Evolutionary conservation across 1,140 invertebrate genomes (phyloP), one percentile per base, ranked within the genome.

Genomic region (Sarcophaga peregrina): DNA sequence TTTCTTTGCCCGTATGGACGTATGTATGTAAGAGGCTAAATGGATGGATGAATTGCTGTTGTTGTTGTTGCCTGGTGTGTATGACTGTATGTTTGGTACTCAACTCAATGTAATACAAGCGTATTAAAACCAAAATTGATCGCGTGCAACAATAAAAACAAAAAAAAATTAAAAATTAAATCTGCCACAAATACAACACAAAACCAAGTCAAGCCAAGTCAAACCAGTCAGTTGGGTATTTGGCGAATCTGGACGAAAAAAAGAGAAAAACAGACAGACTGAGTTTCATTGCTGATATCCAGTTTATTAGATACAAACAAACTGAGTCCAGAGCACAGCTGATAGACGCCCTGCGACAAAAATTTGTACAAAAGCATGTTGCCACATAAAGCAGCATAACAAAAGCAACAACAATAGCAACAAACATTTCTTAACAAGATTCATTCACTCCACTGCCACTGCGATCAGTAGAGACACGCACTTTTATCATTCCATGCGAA

Each of bases 311-410:
- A 68, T n/a, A 68, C 10, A 68, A 9, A 68, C 62, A 68, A 37
- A 37, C 25, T 37, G 25, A 37, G 25, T 37, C 25, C 25, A 37
- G 25, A 37, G 25, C 25, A 68, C 62, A 68, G 62, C 62, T 68
- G 62, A 68, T 68, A 68, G 62, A 68, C 62, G 62, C 62, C 62
- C 62, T 68, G 62, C 20, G 62, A 68, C 58, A 62, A 17, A 62
- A 68, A 68, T 68, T 68, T 68, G 62, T 68, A 68, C 62, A 68
- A n/a, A 68, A 68, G n/a, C 62, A 68, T 68, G 62, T 68, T 68
- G 17, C 20, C 17, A 68, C 13, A 52, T 10, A 52, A n/a, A n/a
- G n/a, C 8, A 52, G n/a, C n/a, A n/a, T n/a, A n/a, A 4, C 25
- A 37, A 4, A 2, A 37, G n/a, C 25, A 37, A 37, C 25, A 37